phyloP scores from a whole-genome alignment of 2,797 vertebrate species.

The Sardinella longiceps region DNA sequence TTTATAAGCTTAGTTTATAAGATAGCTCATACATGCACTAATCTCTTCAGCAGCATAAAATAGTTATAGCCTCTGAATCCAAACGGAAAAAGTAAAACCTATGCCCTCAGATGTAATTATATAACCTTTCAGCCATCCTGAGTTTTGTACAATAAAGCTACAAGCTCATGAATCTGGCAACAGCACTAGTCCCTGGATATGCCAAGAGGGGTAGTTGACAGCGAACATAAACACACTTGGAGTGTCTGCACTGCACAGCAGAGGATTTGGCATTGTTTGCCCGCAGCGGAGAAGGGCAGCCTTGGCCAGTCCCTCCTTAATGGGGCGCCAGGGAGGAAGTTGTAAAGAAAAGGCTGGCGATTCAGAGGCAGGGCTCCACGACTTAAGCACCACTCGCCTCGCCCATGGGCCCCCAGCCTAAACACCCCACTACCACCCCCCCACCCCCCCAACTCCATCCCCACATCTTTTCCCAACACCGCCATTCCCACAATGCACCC shows the following conservation, averaged over 20 bases:
- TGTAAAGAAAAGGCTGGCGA: constrained; percentile 40
- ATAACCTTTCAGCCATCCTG: background rate
- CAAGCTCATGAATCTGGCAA: background rate
- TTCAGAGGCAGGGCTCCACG: background rate
- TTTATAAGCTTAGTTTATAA: background rate
- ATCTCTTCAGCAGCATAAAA: background rate
- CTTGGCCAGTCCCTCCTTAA: constrained; percentile 12
- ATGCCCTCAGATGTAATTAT: background rate
- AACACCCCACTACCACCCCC: no score
- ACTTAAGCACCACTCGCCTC: constrained; percentile 15
- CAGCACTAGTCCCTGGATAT: background rate
- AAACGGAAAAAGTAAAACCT: background rate
- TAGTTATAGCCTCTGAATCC: background rate
- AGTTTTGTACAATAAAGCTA: background rate
- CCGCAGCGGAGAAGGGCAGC: constrained; percentile 27
- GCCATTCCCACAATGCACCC: constrained; percentile 54
- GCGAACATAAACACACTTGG: constrained; percentile 10
- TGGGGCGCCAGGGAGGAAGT: constrained; percentile 40
- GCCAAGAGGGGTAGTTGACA: background rate
- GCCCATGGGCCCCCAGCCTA: constrained; percentile 33
- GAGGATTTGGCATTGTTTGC: constrained; percentile 32
- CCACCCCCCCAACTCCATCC: no score
- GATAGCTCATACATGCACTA: background rate
- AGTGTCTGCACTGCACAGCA: background rate
- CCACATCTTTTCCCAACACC: constrained; percentile 19